phyloP scores from a whole-genome alignment of 2,888 invertebrate species.

The Steinernema scapterisci region DNA sequence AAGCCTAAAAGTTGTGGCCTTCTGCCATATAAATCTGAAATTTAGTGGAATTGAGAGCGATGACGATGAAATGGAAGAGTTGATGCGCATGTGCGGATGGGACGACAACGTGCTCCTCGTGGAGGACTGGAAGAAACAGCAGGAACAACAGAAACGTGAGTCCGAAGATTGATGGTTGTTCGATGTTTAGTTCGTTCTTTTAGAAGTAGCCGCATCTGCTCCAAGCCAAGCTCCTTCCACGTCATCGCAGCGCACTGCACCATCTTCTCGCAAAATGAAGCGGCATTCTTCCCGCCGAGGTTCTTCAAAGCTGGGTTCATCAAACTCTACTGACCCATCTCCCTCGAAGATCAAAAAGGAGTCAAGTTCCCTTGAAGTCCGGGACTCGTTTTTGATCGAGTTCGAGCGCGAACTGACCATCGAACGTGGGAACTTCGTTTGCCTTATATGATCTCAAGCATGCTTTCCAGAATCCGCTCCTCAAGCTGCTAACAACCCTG shows the following conservation, averaged over 20 bases:
- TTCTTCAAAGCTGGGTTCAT: neutral
- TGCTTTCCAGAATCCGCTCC: no score
- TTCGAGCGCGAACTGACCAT: conserved; percentile 13
- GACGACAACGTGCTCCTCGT: neutral
- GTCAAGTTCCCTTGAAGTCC: no score
- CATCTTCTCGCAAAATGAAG: neutral
- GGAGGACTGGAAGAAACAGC: neutral
- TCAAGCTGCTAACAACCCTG: no score
- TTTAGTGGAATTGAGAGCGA: conserved; percentile 11
- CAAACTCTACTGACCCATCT: neutral
- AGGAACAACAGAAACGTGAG: neutral
- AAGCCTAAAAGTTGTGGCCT: neutral
- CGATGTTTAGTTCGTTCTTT: neutral
- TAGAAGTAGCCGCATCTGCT: neutral
- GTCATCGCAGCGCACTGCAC: no score
- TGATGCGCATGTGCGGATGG: neutral
- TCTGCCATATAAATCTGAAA: neutral
- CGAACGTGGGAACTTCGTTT: neutral
- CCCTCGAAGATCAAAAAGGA: neutral
- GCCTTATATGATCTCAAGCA: no score
- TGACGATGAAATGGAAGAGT: neutral
- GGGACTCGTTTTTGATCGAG: conserved; percentile 6
- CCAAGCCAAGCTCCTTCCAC: no score
- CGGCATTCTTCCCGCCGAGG: neutral
- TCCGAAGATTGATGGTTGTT: neutral